These are phyloP conservation scores for Pentamera pediparva DNA, from an alignment of 53 echinoderm and acorn worm genomes.

Conservation along the genomic window DNA sequence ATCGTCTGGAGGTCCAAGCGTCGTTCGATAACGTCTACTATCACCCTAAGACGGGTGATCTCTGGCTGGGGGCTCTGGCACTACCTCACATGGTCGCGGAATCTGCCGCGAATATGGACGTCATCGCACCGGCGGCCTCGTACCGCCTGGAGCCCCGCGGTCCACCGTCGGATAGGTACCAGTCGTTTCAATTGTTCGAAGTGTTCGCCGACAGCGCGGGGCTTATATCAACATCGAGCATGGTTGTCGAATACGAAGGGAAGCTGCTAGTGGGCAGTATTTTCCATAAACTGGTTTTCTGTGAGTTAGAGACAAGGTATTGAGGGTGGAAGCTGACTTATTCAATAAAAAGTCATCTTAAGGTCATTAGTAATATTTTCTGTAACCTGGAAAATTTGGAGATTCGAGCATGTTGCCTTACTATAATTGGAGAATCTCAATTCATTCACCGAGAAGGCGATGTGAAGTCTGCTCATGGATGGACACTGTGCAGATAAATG, in stretches of 20 bases:
- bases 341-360: too few species aligned
- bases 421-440: too few species aligned
- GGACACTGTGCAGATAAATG: too few species aligned
- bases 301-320: conserved; percentile 20
- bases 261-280: conserved; percentile 12
- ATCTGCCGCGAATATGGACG: neutral
- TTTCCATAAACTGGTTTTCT: conserved; percentile 17
- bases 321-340: too few species aligned
- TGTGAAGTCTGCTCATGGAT: too few species aligned
- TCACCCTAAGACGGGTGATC: conserved; percentile 12
- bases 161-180: neutral
- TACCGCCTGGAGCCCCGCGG: conserved; percentile 1
- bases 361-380: too few species aligned
- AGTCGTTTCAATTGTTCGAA: conserved; percentile 7
- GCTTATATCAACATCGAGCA: conserved; percentile 5
- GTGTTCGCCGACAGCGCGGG: conserved; percentile 8
- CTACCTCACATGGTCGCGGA: neutral
- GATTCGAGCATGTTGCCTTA: too few species aligned
- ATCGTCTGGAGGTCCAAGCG: neutral
- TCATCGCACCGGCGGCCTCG: neutral
- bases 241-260: conserved; percentile 8
- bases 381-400: too few species aligned
- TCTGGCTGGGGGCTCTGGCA: conserved; percentile 7
- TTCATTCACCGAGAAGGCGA: too few species aligned
- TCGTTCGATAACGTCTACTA: conserved; percentile 19